phyloP scores from a whole-genome alignment of 1,140 invertebrate species.

The Hycleus phaleratus region DNA sequence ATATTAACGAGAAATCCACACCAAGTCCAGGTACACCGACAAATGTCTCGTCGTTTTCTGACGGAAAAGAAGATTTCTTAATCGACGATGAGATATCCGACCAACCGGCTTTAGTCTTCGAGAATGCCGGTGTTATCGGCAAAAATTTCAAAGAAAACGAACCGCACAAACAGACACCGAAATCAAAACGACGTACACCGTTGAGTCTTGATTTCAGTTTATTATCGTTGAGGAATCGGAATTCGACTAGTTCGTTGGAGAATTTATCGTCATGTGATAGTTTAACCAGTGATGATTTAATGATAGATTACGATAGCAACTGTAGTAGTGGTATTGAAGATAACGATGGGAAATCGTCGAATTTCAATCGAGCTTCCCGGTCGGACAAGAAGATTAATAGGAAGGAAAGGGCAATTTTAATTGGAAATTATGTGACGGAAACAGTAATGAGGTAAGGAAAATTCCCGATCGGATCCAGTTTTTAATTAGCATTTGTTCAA shows the following conservation, averaged over 20 bases:
- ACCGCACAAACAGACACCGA: conserved; percentile 25
- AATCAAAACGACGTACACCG: conserved; percentile 17
- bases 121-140: conserved; percentile 45
- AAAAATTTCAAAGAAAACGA: conserved; percentile 29
- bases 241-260: conserved; percentile 44
- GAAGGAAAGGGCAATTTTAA: too few species aligned
- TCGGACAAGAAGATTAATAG: too few species aligned
- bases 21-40: conserved; percentile 63
- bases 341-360: conserved; percentile 43
- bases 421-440: too few species aligned
- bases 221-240: conserved; percentile 31
- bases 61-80: conserved; percentile 62
- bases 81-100: conserved; percentile 88
- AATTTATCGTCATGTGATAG: conserved; percentile 71
- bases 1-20: conserved; percentile 37
- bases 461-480: conserved; percentile 23
- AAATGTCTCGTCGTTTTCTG: conserved; percentile 64
- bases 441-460: too few species aligned
- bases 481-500: conserved; percentile 30
- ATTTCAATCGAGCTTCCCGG: too few species aligned
- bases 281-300: conserved; percentile 72
- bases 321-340: conserved; percentile 62
- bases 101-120: conserved; percentile 75
- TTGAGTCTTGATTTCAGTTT: conserved; percentile 34
- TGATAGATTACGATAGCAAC: conserved; percentile 72